These are phyloP conservation scores for Mustelus asterias DNA, from an alignment of 2,113 vertebrate genomes.

Conservation along the genomic window DNA sequence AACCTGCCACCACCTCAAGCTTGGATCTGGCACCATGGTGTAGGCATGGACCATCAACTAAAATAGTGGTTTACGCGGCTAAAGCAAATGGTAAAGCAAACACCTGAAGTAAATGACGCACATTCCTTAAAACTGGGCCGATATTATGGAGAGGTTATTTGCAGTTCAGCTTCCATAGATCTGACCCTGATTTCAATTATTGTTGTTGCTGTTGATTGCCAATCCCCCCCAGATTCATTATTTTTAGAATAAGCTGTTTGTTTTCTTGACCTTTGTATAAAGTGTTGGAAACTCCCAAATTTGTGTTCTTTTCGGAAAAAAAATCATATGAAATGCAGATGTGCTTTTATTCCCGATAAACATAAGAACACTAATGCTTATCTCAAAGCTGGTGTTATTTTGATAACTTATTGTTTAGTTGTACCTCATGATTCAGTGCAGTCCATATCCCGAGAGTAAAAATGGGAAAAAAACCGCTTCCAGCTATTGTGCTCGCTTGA, in stretches of 20 bases:
- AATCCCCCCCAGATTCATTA: background rate
- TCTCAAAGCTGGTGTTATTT: background rate
- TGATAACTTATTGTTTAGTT: constrained; percentile 20
- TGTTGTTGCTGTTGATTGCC: background rate
- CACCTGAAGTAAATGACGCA: background rate
- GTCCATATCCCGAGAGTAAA: constrained; percentile 6
- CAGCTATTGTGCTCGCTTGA: constrained; percentile 30
- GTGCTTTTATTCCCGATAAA: background rate
- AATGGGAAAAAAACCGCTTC: background rate
- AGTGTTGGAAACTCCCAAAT: background rate
- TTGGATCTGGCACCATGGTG: background rate
- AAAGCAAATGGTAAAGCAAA: background rate
- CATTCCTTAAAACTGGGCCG: background rate
- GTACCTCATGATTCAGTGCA: background rate
- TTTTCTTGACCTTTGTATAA: background rate
- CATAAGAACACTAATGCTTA: background rate
- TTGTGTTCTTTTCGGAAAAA: background rate
- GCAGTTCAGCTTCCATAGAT: background rate
- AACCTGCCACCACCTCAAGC: background rate
- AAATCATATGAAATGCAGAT: background rate
- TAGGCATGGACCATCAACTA: background rate
- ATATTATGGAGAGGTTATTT: constrained; percentile 18
- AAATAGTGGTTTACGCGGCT: background rate
- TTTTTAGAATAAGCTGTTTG: background rate
- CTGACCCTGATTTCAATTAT: background rate